phyloP scores from a whole-genome alignment of 2,888 invertebrate genomes.

The Phaedon cochleariae region DNA sequence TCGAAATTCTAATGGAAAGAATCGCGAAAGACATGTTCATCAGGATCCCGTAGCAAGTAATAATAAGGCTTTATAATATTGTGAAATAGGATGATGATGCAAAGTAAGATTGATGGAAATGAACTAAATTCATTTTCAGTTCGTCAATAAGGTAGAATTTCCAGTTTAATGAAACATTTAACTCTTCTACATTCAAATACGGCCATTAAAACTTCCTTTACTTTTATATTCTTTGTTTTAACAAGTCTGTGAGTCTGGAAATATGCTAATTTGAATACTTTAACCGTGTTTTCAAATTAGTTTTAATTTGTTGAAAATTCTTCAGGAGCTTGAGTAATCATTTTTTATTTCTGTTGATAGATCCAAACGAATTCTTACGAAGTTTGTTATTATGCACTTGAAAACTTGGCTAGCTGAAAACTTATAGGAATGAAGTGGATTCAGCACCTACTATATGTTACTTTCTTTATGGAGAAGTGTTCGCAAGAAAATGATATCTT shows the following conservation, averaged over 20 bases:
- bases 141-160: not conserved
- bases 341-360: constrained; percentile 22
- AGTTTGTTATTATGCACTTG: constrained; percentile 7
- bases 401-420: not conserved
- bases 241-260: constrained; percentile 20
- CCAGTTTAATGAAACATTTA: not conserved
- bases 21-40: too few species aligned
- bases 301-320: constrained; percentile 35
- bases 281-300: constrained; percentile 27
- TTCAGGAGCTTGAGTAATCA: constrained; percentile 16
- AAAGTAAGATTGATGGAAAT: not conserved
- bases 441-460: not conserved
- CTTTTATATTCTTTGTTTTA: constrained; percentile 19
- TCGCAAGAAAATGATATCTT: too few species aligned
- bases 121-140: not conserved
- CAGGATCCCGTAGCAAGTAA: too few species aligned
- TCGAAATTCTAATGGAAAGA: too few species aligned
- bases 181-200: constrained; percentile 13
- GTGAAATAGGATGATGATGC: not conserved
- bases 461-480: too few species aligned
- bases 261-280: constrained; percentile 35
- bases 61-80: too few species aligned
- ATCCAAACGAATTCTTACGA: constrained; percentile 24
- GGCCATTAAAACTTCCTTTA: constrained; percentile 17
- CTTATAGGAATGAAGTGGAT: not conserved